Conservation (phyloP, 2,888 invertebrate genomes). For the Linnaemya tessellans region DNA sequence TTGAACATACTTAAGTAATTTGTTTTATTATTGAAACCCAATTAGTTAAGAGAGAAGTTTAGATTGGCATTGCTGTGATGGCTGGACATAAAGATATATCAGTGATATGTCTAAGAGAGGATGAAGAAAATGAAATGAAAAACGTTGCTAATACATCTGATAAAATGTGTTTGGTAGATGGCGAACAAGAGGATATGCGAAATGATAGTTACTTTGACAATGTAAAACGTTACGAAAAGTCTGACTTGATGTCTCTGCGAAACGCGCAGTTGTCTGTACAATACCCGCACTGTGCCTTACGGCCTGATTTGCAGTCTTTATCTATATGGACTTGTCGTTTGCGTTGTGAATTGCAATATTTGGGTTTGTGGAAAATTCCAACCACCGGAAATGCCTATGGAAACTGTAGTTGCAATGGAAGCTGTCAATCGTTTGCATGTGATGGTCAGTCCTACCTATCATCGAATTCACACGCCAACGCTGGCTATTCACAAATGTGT, state of each 20-base stretch:
- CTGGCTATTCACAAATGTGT: constrained; percentile 41
- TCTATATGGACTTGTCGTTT: constrained; percentile 84
- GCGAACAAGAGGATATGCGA: neutral
- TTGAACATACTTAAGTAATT: too few relatives aligned
- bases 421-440: constrained; percentile 74
- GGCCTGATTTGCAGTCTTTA: constrained; percentile 80
- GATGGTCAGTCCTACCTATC: constrained; percentile 72
- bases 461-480: constrained; percentile 1
- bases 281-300: constrained; percentile 88
- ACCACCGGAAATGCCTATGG: constrained; percentile 57
- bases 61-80: constrained; percentile 20
- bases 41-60: neutral
- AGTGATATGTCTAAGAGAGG: constrained; percentile 17
- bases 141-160: neutral
- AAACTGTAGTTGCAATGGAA: constrained; percentile 70
- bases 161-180: constrained; percentile 5
- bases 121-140: constrained; percentile 18
- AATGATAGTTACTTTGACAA: constrained; percentile 14
- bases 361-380: constrained; percentile 64
- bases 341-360: constrained; percentile 63
- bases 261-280: constrained; percentile 88
- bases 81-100: constrained; percentile 24
- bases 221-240: constrained; percentile 86
- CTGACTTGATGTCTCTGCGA: constrained; percentile 89
- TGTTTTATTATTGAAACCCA: too few relatives aligned